Conservation (phyloP, 2,113 vertebrate species). For the Pelusios castaneus region DNA sequence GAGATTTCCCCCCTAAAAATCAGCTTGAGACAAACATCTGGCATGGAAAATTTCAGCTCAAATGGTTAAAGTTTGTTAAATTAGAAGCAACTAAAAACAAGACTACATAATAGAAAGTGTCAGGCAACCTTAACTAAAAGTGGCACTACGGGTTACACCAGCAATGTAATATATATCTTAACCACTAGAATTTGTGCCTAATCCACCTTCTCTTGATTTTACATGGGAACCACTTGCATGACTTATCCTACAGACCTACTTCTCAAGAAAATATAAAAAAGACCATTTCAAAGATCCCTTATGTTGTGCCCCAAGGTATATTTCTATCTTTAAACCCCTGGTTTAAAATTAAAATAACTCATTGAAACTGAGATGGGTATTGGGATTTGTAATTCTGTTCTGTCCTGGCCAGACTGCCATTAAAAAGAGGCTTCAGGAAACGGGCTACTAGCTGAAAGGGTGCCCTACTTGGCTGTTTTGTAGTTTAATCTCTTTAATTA, state of each 20-base stretch:
- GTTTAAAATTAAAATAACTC: conserved; percentile 51
- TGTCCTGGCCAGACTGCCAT: conserved; percentile 50
- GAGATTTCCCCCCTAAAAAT: not conserved
- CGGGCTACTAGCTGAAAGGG: conserved; percentile 26
- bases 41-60: not conserved
- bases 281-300: not conserved
- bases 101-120: not conserved
- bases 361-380: conserved; percentile 5
- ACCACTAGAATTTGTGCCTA: not conserved
- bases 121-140: not conserved
- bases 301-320: conserved; percentile 17
- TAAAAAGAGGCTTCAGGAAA: conserved; percentile 43
- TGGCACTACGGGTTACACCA: not conserved
- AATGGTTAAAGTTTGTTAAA: not conserved
- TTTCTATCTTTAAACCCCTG: conserved; percentile 26
- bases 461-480: conserved; percentile 33
- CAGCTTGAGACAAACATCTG: not conserved
- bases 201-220: conserved; percentile 20
- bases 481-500: conserved; percentile 48
- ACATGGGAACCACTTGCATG: conserved; percentile 8
- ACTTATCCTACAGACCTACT: not conserved
- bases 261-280: conserved; percentile 9
- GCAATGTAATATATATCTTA: not conserved
- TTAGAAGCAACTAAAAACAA: not conserved
- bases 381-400: conserved; percentile 53